Evolutionary conservation across 2,888 invertebrate genomes (phyloP).

Genomic region (Aricia artaxerxes): DNA sequence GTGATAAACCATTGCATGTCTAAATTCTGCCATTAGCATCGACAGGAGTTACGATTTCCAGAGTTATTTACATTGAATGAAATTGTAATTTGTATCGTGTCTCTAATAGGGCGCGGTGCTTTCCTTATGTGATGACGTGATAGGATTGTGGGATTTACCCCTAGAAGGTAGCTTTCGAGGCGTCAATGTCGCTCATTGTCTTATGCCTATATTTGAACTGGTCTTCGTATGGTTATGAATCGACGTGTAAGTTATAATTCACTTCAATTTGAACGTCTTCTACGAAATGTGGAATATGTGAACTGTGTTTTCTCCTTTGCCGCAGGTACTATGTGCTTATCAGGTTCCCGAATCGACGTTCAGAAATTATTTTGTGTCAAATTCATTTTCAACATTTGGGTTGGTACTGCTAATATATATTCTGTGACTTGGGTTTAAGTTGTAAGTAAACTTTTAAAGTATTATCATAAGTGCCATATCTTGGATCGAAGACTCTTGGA

Average conservation of each 20-base stretch:
- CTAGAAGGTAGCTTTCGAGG: conserved; percentile 56
- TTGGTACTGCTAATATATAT: too few relatives aligned
- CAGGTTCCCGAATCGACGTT: not conserved
- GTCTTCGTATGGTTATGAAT: conserved; percentile 40
- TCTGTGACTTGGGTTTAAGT: not conserved
- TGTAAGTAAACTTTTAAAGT: not conserved
- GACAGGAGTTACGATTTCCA: conserved; percentile 52
- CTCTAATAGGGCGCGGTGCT: conserved; percentile 56
- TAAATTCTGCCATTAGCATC: conserved; percentile 66
- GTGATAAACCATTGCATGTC: conserved; percentile 66
- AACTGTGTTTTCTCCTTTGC: not conserved
- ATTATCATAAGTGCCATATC: not conserved
- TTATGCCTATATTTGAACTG: conserved; percentile 55
- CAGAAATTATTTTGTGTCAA: too few relatives aligned
- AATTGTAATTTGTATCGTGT: conserved; percentile 71
- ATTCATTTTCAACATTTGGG: not conserved
- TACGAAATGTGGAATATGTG: conserved; percentile 28
- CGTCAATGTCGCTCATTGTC: conserved; percentile 65
- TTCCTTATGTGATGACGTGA: conserved; percentile 59
- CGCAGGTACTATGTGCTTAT: too few relatives aligned
- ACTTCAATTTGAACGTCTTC: conserved; percentile 33
- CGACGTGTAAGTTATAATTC: conserved; percentile 34
- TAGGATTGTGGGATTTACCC: conserved; percentile 52
- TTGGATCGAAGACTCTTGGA: not conserved
- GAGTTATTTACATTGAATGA: conserved; percentile 74